phyloP scores from a whole-genome alignment of 2,113 vertebrate genomes.

The Eleginops maclovinus region DNA sequence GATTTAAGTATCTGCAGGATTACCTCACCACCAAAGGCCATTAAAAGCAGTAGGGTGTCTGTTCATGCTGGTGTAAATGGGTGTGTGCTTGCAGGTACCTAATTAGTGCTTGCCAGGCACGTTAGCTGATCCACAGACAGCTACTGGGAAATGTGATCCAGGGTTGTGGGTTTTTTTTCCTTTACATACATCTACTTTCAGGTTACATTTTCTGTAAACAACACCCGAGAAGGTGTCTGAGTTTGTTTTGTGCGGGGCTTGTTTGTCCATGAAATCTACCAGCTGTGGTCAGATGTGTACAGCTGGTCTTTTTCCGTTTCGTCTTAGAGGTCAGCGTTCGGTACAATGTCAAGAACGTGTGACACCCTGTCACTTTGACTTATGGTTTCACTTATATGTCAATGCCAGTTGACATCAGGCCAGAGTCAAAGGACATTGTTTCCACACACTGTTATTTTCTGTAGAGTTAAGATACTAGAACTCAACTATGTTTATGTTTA shows the following conservation, averaged over 20 bases:
- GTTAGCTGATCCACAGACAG: conserved; percentile 45
- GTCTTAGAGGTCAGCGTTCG: conserved; percentile 58
- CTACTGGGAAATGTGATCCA: conserved; percentile 7
- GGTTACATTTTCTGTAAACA: conserved; percentile 16
- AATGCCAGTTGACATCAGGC: conserved; percentile 22
- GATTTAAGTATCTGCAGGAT: conserved; percentile 60
- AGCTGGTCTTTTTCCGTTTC: conserved; percentile 7
- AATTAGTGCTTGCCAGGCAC: conserved; percentile 64
- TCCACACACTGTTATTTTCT: conserved; percentile 10
- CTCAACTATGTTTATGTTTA: not conserved
- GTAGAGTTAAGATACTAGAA: not conserved
- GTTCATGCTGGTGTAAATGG: conserved; percentile 47
- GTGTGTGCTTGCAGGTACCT: conserved; percentile 47
- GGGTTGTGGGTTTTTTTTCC: conserved; percentile 2
- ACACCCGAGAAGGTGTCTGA: conserved; percentile 3
- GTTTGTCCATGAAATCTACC: conserved; percentile 24
- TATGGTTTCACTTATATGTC: conserved; percentile 31
- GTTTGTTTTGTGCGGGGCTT: not conserved
- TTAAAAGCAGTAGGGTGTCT: conserved; percentile 40
- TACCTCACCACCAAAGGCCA: conserved; percentile 58
- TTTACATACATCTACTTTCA: conserved; percentile 28
- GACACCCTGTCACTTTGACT: conserved; percentile 58
- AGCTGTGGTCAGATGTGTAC: conserved; percentile 22
- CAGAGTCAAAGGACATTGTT: conserved; percentile 26
- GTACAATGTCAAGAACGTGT: conserved; percentile 51